phyloP scores from a whole-genome alignment of 2,888 invertebrate genomes.

The Molanna angustata region DNA sequence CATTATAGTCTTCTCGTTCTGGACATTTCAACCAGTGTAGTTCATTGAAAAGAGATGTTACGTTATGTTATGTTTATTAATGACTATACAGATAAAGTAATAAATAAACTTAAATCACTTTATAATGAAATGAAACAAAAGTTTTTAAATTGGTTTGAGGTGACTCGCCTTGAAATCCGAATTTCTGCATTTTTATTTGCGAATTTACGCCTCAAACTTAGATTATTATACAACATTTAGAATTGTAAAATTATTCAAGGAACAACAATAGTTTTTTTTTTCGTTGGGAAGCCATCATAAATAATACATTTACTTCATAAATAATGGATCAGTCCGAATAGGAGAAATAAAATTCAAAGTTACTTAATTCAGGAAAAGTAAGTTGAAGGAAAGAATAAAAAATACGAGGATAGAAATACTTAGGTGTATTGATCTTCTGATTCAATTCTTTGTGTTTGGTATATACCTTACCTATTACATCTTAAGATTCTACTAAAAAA shows the following conservation, averaged over 20 bases:
- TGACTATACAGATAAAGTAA: too few species aligned
- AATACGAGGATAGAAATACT: conserved; percentile 8
- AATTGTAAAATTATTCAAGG: conserved; percentile 27
- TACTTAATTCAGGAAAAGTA: conserved; percentile 28
- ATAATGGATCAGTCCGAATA: conserved; percentile 30
- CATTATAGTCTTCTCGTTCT: too few species aligned
- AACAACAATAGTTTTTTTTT: conserved; percentile 26
- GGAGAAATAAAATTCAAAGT: conserved; percentile 30
- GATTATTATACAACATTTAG: conserved; percentile 25
- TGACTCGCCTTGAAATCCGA: too few species aligned
- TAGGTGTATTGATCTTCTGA: too few species aligned
- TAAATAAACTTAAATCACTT: too few species aligned
- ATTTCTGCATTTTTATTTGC: conserved; percentile 4
- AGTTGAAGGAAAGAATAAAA: conserved; percentile 20
- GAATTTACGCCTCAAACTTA: conserved; percentile 13
- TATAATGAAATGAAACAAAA: too few species aligned
- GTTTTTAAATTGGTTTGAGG: neutral
- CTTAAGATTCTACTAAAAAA: too few species aligned
- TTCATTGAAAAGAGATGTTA: too few species aligned
- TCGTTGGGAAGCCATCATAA: conserved; percentile 22
- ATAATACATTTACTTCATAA: conserved; percentile 33
- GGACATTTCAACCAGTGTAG: too few species aligned
- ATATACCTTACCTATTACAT: too few species aligned
- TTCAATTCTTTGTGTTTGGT: too few species aligned
- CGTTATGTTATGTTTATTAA: too few species aligned